Evolutionary conservation across 1,140 invertebrate genomes (phyloP), one percentile per base, ranked within the genome.

Genomic region (Drosophila asahinai): DNA sequence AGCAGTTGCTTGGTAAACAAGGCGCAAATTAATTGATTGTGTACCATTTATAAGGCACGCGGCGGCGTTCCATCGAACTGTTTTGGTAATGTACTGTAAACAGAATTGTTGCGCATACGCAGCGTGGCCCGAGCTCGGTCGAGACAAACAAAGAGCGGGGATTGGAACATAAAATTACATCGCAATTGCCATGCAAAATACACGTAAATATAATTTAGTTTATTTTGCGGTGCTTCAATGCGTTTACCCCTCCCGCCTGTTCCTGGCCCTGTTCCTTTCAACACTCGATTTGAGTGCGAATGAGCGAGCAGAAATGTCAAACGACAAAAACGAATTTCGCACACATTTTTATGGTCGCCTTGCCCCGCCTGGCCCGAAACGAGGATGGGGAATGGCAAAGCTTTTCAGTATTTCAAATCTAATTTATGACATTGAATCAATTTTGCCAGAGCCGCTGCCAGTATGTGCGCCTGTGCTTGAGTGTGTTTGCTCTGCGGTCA

Each of bases 361-460:
- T 51, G 17, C 64, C 60, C 33, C 30, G 30, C 30, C 30, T 33
- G 22, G 6, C 2, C 33, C 17, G 51, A 30, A 30, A 17, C 22
- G 27, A 17, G 19, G 58, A 59, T 61, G 63, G 47, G 38, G 30
- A 71, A 66, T 61, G 63, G 47, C 27, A 70, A 78, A 65, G 76
- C 83, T 87, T 89, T 89, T 78, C 84, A 89, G 81, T 73, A 89
- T 90, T 90, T 90, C 82, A 90, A 90, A 90, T 90, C 86, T 91
- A 90, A 90, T 90, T 90, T 90, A 90, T 90, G 86, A 90, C 86
- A 90, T 90, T 91, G 81, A 91, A 90, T 90, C 86, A 90, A 90
- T 90, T 90, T 80, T 62, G 58, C 70, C 62, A 64, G 66, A 27
- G 40, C 52, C 48, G 60, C 67, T 48, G 45, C 22, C 19, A 17